A percentile compares a stretch with the other conserved stretches of the same genome.
phyloP scores from a whole-genome alignment of 2,888 invertebrate species.

The Cosmorhoe ocellata region DNA sequence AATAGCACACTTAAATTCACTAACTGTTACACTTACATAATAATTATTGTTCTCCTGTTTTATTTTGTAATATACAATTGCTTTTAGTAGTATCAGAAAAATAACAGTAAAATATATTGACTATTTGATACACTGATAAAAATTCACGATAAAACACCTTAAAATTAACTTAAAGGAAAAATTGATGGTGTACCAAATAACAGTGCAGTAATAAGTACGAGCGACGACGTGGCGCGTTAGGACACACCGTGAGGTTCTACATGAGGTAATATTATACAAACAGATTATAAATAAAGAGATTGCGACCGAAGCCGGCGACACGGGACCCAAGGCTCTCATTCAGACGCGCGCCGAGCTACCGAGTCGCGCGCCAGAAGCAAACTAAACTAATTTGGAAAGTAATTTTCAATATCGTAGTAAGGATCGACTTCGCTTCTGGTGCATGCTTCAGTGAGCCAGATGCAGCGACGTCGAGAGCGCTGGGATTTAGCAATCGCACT shows the following conservation, averaged over 20 bases:
- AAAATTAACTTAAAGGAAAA: conserved; percentile 71
- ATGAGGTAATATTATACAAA: conserved; percentile 74
- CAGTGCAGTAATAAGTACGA: conserved; percentile 79
- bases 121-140: conserved; percentile 74
- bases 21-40: conserved; percentile 82
- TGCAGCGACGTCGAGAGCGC: conserved; percentile 1
- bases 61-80: conserved; percentile 80
- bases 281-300: conserved; percentile 41
- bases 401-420: no score
- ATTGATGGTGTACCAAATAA: conserved; percentile 73
- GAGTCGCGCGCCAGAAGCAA: background rate
- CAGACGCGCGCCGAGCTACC: no score
- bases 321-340: conserved; percentile 14
- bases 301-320: conserved; percentile 1
- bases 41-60: conserved; percentile 83
- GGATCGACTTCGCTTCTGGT: background rate
- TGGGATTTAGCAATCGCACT: conserved; percentile 21
- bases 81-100: conserved; percentile 79
- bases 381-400: background rate
- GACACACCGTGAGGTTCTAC: conserved; percentile 68
- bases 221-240: conserved; percentile 46
- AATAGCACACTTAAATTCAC: conserved; percentile 83
- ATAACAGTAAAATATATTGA: conserved; percentile 79
- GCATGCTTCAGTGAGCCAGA: background rate
- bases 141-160: conserved; percentile 68